A percentile compares a stretch with the other conserved stretches of the same genome.
Evolutionary conservation across 2,113 vertebrate species (phyloP).

Genomic region (Hylia prasina): DNA sequence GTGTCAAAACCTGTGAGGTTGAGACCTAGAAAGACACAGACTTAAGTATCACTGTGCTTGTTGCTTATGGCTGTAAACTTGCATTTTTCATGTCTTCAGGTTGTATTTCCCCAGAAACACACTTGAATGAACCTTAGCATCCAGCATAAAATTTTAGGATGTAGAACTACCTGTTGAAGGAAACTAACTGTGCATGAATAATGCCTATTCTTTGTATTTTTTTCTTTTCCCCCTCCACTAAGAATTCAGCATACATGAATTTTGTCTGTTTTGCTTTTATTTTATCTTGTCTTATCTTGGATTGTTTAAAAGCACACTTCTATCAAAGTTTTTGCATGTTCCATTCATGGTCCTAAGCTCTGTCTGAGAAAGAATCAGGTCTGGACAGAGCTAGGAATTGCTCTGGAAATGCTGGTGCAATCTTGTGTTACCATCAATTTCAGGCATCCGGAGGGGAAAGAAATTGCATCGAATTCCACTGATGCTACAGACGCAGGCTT

Average conservation of each 20-base stretch:
- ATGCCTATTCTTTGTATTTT: background rate
- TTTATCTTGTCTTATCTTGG: background rate
- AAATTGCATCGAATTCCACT: background rate
- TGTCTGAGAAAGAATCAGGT: background rate
- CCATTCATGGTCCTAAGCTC: background rate
- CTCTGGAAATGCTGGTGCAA: background rate
- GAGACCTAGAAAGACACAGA: fast-evolving
- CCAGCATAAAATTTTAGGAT: background rate
- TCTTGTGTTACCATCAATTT: background rate
- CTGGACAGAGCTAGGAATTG: background rate
- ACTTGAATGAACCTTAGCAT: background rate
- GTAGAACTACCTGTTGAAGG: background rate
- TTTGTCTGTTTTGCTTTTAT: background rate
- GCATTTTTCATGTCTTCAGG: background rate
- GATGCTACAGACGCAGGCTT: background rate
- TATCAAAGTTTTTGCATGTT: background rate
- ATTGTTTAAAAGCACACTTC: background rate
- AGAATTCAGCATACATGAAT: background rate
- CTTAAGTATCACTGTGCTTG: background rate
- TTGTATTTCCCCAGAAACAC: background rate
- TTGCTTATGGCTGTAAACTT: background rate
- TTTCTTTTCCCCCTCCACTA: background rate
- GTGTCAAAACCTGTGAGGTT: background rate
- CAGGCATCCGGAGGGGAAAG: background rate
- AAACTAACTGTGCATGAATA: background rate